phyloP scores from a whole-genome alignment of 2,888 invertebrate species.

The Petrolisthes manimaculis region DNA sequence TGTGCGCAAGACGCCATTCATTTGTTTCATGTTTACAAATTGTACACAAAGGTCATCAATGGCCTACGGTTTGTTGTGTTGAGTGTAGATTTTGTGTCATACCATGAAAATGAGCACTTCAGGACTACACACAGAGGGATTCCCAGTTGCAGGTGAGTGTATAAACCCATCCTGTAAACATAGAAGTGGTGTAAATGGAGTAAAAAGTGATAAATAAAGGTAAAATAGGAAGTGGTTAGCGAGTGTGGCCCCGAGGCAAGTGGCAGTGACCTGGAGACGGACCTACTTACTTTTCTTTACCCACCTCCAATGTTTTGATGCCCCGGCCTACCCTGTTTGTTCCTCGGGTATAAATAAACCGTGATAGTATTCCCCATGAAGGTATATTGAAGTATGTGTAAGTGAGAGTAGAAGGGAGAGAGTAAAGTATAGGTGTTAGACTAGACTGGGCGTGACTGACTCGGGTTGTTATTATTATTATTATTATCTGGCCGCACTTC shows the following conservation, averaged over 20 bases:
- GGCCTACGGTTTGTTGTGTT: conserved; percentile 19
- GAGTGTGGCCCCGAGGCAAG: conserved; percentile 5
- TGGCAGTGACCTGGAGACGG: conserved; percentile 13
- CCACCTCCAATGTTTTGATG: background rate
- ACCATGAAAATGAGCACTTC: conserved; percentile 58
- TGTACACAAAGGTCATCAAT: conserved; percentile 55
- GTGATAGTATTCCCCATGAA: background rate
- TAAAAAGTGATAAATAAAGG: background rate
- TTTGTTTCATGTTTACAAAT: conserved; percentile 57
- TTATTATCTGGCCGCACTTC: no score
- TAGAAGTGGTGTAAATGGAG: background rate
- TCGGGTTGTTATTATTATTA: no score
- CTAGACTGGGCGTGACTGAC: background rate
- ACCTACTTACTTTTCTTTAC: background rate
- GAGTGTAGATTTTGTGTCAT: conserved; percentile 11
- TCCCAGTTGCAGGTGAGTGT: conserved; percentile 54
- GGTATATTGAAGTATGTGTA: background rate
- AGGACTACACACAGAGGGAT: conserved; percentile 52
- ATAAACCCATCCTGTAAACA: background rate
- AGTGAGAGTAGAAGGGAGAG: background rate
- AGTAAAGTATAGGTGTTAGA: no score
- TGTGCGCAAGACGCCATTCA: conserved; percentile 41
- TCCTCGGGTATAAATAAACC: no score
- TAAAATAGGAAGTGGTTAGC: conserved; percentile 10
- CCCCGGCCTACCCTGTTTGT: background rate